Base-by-base conservation (phyloP, 35 echinoderm and acorn worm species). In the Anneissia japonica region DNA sequence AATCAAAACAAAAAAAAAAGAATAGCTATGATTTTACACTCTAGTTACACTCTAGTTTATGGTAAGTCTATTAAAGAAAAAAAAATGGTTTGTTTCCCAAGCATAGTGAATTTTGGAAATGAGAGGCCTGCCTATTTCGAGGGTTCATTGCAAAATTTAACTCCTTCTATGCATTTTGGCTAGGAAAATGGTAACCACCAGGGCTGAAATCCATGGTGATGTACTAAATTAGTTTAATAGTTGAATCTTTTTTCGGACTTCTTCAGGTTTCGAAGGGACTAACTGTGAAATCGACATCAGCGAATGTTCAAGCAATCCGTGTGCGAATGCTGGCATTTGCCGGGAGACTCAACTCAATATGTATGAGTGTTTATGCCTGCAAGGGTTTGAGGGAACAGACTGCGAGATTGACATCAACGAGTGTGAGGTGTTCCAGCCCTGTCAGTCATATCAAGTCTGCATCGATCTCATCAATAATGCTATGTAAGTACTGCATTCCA, bases 391-490 rank as follows among this genome's bases (percentile, higher is more conserved):
- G 38, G 95, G 91, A 12, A 39, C 73, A 14, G 81, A 88, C 31
- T 97, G 95, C 83, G 91, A 97, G 81, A 90, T 77, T 46, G 77
- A 99, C 81, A 87, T 99, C 10, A 84, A 99, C 74, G 96, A 99
- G 41, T 99, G 96, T 81, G 86, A 46, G n/a, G 46, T 74, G 17
- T 75, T 87, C 79, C 37, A 41, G 26, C 82, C 79, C 0, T 97
- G 95, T 84, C 43, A 85, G 73, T 32, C 33, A 81, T 85, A 88
- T 75, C 83, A 99, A 73, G 83, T 99, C 1, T 99, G 96, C 46
- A 32, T 91, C 0, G 92, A 99, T 74, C 78, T 93, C 12, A 77
- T 99, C 30, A 90, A 99, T 83, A 90, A 92, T 74, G 88, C 84
- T 83, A 90, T 79, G 96, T 99, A 91, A 97, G 82, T 74, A 12